Conservation (phyloP, 2,797 vertebrate species). For the Synaphobranchus kaupii region DNA sequence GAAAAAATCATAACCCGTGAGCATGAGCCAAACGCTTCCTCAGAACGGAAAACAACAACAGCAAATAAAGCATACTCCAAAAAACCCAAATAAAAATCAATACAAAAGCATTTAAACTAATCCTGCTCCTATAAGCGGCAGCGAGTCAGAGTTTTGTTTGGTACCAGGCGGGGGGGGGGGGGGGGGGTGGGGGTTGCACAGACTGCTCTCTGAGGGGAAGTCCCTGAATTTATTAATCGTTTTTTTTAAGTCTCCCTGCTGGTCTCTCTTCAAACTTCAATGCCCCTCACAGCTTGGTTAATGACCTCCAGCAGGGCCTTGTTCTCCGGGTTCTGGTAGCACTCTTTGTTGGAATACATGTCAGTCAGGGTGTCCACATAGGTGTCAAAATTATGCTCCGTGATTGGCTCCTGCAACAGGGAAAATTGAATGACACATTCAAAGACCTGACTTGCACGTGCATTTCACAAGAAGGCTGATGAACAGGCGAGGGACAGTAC, state of each 20-base stretch:
- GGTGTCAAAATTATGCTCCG: constrained; percentile 94
- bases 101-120: constrained; percentile 31
- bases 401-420: constrained; percentile 86
- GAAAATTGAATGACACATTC: constrained; percentile 1
- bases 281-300: constrained; percentile 97
- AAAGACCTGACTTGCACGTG: background rate
- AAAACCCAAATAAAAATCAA: background rate
- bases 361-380: constrained; percentile 95
- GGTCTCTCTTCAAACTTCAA: constrained; percentile 83
- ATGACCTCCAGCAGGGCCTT: constrained; percentile 95
- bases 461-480: background rate
- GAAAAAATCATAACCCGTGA: background rate
- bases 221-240: constrained; percentile 55
- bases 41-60: constrained; percentile 7
- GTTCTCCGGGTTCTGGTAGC: constrained; percentile 97
- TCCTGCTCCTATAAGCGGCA: constrained; percentile 49
- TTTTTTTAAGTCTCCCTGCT: constrained; percentile 44
- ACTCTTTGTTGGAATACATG: constrained; percentile 98
- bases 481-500: background rate
- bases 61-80: constrained; percentile 15
- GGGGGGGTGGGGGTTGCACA: constrained; percentile 29
- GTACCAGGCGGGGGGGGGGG: constrained; percentile 39
- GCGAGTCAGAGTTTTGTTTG: constrained; percentile 48
- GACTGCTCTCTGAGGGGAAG: constrained; percentile 37
- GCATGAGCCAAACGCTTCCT: background rate